phyloP scores from a whole-genome alignment of 53 echinoderm and acorn worm genomes.

The Astropecten irregularis region DNA sequence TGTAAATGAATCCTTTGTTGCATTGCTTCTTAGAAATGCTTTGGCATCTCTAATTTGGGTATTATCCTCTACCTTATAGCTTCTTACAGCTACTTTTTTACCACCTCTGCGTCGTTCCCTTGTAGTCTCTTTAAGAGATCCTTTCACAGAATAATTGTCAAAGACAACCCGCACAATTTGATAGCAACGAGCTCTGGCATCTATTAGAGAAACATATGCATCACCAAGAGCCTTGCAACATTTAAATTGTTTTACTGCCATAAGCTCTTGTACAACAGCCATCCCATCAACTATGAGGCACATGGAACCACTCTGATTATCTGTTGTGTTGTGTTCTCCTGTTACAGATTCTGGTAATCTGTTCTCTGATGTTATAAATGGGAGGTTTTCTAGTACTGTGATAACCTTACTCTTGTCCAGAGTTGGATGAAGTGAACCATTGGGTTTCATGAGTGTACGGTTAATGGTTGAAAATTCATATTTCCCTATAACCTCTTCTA shows the following conservation, averaged over 20 bases:
- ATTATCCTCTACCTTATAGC: slow-evolving; percentile 27
- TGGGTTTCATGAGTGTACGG: slow-evolving; percentile 32
- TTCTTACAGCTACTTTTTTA: slow-evolving; percentile 1
- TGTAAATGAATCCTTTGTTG: slow-evolving; percentile 43
- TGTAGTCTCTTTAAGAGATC: slow-evolving; percentile 26
- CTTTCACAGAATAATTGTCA: slow-evolving; percentile 33
- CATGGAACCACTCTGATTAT: background rate
- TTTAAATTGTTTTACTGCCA: slow-evolving; percentile 22
- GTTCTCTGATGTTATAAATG: background rate
- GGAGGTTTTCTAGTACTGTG: slow-evolving; percentile 14
- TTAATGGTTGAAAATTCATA: slow-evolving; percentile 47
- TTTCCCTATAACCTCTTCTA: slow-evolving; percentile 31
- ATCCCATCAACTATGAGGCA: slow-evolving; percentile 37
- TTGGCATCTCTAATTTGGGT: slow-evolving; percentile 36
- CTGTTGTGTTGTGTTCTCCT: background rate
- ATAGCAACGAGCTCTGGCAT: slow-evolving; percentile 6
- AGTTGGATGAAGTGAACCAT: slow-evolving; percentile 36
- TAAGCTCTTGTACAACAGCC: slow-evolving; percentile 29
- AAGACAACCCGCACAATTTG: slow-evolving; percentile 5
- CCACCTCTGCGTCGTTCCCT: slow-evolving; percentile 3
- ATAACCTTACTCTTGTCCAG: slow-evolving; percentile 24
- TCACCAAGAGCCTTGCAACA: slow-evolving; percentile 4
- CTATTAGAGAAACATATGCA: slow-evolving; percentile 6
- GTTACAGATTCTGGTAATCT: background rate
- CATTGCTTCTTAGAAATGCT: slow-evolving; percentile 38